Conservation (phyloP, 1,140 invertebrate species). For the Drosophila triauraria region DNA sequence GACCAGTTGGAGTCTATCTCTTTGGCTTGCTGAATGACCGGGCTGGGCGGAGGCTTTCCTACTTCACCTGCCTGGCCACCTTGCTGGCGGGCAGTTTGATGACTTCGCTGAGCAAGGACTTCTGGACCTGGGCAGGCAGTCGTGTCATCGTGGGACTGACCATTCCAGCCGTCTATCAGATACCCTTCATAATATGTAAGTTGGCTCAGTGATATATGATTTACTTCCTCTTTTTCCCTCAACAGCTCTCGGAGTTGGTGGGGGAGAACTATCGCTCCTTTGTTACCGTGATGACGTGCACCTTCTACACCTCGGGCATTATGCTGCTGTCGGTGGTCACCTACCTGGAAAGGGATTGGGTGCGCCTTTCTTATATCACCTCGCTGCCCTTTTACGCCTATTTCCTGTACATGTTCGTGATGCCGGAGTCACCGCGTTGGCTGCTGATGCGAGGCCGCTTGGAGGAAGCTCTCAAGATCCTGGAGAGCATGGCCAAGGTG, state of each 20-base stretch:
- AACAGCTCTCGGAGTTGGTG: constrained; percentile 92
- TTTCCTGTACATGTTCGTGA: constrained; percentile 93
- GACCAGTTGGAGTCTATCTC: constrained; percentile 93
- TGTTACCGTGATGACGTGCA: constrained; percentile 95
- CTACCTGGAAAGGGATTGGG: constrained; percentile 93
- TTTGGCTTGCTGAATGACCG: constrained; percentile 94
- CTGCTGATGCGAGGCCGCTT: constrained; percentile 91
- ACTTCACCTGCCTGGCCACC: constrained; percentile 92
- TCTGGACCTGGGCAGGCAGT: constrained; percentile 92
- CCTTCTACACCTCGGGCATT: constrained; percentile 94
- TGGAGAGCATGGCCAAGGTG: constrained; percentile 90
- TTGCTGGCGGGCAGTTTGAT: constrained; percentile 91
- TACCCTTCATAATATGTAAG: constrained; percentile 97
- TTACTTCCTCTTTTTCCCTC: no score
- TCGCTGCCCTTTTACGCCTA: constrained; percentile 94
- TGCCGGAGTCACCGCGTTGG: constrained; percentile 95
- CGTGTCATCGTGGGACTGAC: constrained; percentile 93
- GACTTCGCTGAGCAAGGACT: constrained; percentile 90
- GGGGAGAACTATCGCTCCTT: constrained; percentile 96
- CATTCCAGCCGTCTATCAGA: constrained; percentile 97
- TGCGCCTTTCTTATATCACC: constrained; percentile 90
- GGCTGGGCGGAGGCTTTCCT: constrained; percentile 92
- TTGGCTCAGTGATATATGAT: neutral
- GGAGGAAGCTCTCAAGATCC: constrained; percentile 91
- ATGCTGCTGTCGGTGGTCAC: constrained; percentile 93